These are phyloP conservation scores for Neoascia interrupta DNA, from an alignment of 2,888 invertebrate species.

Conservation along the genomic window DNA sequence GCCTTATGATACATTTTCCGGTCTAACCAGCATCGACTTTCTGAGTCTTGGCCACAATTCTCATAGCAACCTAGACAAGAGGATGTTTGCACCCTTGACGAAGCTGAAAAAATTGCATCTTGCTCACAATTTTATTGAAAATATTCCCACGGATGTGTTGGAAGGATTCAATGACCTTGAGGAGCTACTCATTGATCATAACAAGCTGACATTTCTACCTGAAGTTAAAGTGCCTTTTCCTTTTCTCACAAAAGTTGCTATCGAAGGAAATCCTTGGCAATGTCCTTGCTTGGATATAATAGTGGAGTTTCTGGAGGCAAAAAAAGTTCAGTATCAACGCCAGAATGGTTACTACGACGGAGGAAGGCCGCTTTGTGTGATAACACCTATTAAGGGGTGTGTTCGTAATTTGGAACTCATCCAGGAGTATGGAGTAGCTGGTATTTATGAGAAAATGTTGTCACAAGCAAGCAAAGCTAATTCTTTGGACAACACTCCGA, in stretches of 20 bases:
- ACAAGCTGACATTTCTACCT: slow-evolving; percentile 76
- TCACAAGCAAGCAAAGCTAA: too few species aligned
- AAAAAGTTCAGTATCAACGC: slow-evolving; percentile 72
- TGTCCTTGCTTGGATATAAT: slow-evolving; percentile 75
- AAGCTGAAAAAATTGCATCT: slow-evolving; percentile 75
- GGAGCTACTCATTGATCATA: slow-evolving; percentile 76
- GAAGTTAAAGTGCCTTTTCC: slow-evolving; percentile 72
- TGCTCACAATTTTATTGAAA: slow-evolving; percentile 74
- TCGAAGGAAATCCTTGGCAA: slow-evolving; percentile 79
- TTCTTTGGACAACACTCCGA: too few species aligned
- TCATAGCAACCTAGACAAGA: slow-evolving; percentile 72
- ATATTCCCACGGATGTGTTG: slow-evolving; percentile 72
- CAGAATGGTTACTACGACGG: slow-evolving; percentile 75
- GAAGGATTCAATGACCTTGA: slow-evolving; percentile 70
- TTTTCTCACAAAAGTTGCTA: slow-evolving; percentile 71
- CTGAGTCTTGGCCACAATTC: slow-evolving; percentile 75
- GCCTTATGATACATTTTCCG: slow-evolving; percentile 73
- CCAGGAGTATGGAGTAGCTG: slow-evolving; percentile 11
- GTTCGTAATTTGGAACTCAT: slow-evolving; percentile 70
- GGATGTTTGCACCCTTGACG: slow-evolving; percentile 74
- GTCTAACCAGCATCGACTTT: slow-evolving; percentile 75
- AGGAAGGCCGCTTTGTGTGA: slow-evolving; percentile 74
- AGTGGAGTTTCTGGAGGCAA: slow-evolving; percentile 71
- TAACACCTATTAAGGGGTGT: slow-evolving; percentile 73
- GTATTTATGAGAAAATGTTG: slow-evolving; percentile 12